Percentiles rank a stretch among this genome's conserved stretches.
Conservation (phyloP, 2,797 vertebrate species). For the Cottoperca gobio region DNA sequence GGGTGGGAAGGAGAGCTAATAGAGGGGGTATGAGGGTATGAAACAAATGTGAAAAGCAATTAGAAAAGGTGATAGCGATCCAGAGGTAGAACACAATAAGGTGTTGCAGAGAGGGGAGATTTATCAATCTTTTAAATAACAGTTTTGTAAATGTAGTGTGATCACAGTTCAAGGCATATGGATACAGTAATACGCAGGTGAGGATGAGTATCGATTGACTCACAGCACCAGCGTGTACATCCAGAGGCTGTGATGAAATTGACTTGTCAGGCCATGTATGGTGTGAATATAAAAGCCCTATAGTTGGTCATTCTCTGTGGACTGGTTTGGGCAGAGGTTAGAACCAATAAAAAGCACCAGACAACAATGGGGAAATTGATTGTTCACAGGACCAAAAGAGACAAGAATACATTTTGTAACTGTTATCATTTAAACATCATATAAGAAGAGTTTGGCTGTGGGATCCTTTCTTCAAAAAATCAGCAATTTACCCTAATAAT, state of each 20-base stretch:
- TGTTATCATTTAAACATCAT: conserved; percentile 9
- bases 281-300: conserved; percentile 51
- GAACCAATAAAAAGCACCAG: conserved; percentile 40
- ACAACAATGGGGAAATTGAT: conserved; percentile 26
- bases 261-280: conserved; percentile 26
- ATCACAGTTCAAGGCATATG: conserved; percentile 41
- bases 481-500: background rate
- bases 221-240: conserved; percentile 18
- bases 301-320: conserved; percentile 50
- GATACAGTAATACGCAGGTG: conserved; percentile 51
- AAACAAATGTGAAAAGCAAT: conserved; percentile 45
- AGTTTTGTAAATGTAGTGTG: conserved; percentile 27
- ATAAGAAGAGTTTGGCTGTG: background rate
- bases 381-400: conserved; percentile 5
- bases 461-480: background rate
- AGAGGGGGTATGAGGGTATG: conserved; percentile 5
- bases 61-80: conserved; percentile 21
- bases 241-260: conserved; percentile 34
- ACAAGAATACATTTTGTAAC: background rate
- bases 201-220: conserved; percentile 48
- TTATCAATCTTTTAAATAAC: conserved; percentile 32
- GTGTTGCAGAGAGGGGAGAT: conserved; percentile 3
- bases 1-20: background rate
- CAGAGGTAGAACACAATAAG: conserved; percentile 19
- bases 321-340: conserved; percentile 34